These are phyloP conservation scores for Pteria penguin DNA, from an alignment of 2,888 invertebrate species.

Conservation along the genomic window DNA sequence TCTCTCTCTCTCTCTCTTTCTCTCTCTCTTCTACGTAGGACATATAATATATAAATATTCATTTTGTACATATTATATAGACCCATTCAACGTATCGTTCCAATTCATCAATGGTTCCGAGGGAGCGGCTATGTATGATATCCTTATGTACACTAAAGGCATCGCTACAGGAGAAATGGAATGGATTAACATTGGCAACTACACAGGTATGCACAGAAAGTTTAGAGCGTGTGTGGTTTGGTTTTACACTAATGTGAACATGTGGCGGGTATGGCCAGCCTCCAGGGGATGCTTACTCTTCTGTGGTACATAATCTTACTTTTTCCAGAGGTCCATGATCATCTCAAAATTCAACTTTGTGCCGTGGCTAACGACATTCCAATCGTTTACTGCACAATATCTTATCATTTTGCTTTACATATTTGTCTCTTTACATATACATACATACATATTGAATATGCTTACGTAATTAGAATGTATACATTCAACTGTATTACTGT, in stretches of 20 bases:
- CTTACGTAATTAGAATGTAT: too few species aligned
- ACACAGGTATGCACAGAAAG: slow-evolving; percentile 28
- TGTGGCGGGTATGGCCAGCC: too few species aligned
- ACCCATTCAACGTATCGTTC: slow-evolving; percentile 81
- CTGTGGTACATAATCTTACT: too few species aligned
- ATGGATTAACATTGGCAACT: slow-evolving; percentile 52
- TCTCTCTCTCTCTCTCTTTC: slow-evolving; percentile 3
- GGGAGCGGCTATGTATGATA: slow-evolving; percentile 82
- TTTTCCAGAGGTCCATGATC: too few species aligned
- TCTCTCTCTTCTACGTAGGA: slow-evolving; percentile 18
- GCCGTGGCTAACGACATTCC: too few species aligned
- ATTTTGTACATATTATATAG: slow-evolving; percentile 71
- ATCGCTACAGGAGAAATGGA: background rate
- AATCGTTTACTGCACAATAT: too few species aligned
- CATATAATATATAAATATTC: slow-evolving; percentile 10
- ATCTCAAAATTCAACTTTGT: too few species aligned
- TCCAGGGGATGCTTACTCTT: too few species aligned
- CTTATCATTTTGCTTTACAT: too few species aligned
- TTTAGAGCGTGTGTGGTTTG: background rate
- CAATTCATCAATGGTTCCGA: slow-evolving; percentile 81
- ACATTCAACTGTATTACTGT: too few species aligned
- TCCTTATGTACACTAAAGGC: slow-evolving; percentile 42
- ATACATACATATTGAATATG: too few species aligned
- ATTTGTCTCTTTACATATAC: too few species aligned
- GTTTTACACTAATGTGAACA: background rate